These are phyloP conservation scores for Macroramphosus scolopax DNA, from an alignment of 2,797 vertebrate genomes.

Conservation along the genomic window DNA sequence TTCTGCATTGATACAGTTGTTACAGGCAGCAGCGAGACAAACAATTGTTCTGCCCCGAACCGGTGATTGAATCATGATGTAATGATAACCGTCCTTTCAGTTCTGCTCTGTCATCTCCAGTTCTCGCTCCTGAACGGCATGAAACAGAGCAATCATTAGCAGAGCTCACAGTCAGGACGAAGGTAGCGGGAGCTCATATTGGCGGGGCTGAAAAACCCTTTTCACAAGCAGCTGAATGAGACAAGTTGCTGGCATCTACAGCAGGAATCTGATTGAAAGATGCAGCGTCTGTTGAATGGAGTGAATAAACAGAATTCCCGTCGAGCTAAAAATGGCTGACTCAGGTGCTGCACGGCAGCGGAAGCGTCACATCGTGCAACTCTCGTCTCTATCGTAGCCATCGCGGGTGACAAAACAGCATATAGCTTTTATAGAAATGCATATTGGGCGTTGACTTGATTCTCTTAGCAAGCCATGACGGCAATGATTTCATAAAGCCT, in stretches of 20 bases:
- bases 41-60: too few relatives aligned
- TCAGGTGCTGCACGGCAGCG: constrained; percentile 48
- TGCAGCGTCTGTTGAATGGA: constrained; percentile 26
- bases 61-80: constrained; percentile 44
- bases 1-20: constrained; percentile 23
- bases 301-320: constrained; percentile 57
- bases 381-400: constrained; percentile 8
- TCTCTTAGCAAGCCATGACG: constrained; percentile 50
- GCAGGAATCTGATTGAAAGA: constrained; percentile 37
- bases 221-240: constrained; percentile 36
- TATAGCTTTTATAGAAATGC: constrained; percentile 43
- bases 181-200: constrained; percentile 38
- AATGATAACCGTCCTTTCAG: constrained; percentile 49
- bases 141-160: too few relatives aligned
- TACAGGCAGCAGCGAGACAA: constrained; percentile 18
- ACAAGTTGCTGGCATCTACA: constrained; percentile 38
- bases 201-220: constrained; percentile 26
- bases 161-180: too few relatives aligned
- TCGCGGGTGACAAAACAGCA: constrained; percentile 41
- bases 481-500: constrained; percentile 66
- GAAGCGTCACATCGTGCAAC: constrained; percentile 18
- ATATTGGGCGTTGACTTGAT: constrained; percentile 55
- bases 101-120: constrained; percentile 47
- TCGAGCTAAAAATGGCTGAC: constrained; percentile 64
- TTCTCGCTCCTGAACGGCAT: constrained; percentile 30